Base-by-base conservation (phyloP, 2,888 invertebrate species). In the Aphodius granarius region DNA sequence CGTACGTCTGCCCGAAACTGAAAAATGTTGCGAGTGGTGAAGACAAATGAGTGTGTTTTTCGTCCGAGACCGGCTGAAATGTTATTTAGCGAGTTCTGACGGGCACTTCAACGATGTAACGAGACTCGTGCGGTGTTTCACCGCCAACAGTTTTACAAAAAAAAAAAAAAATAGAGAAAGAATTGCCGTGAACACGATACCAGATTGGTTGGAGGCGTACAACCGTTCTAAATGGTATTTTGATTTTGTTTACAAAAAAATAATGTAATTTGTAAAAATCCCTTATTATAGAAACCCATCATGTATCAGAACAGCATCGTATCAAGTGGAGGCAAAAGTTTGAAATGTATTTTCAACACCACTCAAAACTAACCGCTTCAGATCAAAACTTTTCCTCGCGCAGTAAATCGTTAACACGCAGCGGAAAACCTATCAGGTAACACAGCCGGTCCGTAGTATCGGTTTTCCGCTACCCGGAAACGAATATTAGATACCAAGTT, bases 11-110 rank as follows among this genome's bases (percentile, higher is more conserved):
- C 2, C 43, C 2, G 43, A 43, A 72, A 73, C 70, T 79, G 79
- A 79, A 79, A 78, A 79, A 79, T 79, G 79, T 75, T 75, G 73
- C 76, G 43, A 76, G 72, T 71, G 68, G 73, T 68, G 73, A 78
- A 79, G 78, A 79, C 78, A 78, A 79, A 79, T 78, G 78, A 43
- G 43, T 43, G 43, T 43, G 43, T 43, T 43, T 43, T 43, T 43
- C 43, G 75, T 71, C 73, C 71, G 79, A n/a, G 73, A 74, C 71
- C 74, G 72, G 76, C 66, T 77, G 76, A 79, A 79, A 78, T 77
- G 77, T 79, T 79, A 78, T 78, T 78, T 79, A 78, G 76, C 76
- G 20, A 68, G 63, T 78, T 76, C 71, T 71, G 72, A 76, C 66
- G 76, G 71, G 73, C 76, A 43, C 43, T 77, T 78, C 76, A 78